These are phyloP conservation scores for Steinernema khuongi DNA, from an alignment of 1,140 invertebrate genomes.

Conservation along the genomic window DNA sequence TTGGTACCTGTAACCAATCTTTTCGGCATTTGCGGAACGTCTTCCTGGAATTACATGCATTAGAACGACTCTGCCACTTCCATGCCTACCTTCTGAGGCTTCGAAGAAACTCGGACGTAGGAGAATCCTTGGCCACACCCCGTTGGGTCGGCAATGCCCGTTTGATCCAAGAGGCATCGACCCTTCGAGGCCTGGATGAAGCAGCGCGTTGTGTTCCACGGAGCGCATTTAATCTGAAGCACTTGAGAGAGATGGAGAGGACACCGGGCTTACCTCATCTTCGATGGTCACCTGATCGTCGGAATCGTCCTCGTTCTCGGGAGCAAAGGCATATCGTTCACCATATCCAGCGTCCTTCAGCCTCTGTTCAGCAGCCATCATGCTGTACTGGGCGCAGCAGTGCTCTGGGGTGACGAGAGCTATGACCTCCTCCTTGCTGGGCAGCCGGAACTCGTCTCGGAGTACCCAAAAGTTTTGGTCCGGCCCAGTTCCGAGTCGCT, in stretches of 20 bases:
- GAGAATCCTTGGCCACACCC: constrained; percentile 95
- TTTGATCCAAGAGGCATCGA: constrained; percentile 87
- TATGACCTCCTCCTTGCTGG: constrained; percentile 94
- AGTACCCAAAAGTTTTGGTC: constrained; percentile 54
- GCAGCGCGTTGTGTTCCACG: constrained; percentile 86
- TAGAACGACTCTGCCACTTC: constrained; percentile 13
- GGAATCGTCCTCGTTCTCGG: constrained; percentile 94
- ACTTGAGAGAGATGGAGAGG: background rate
- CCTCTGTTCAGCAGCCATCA: constrained; percentile 80
- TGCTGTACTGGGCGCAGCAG: constrained; percentile 95
- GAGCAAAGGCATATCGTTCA: constrained; percentile 91
- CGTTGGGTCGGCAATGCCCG: constrained; percentile 73
- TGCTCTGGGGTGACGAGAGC: constrained; percentile 97
- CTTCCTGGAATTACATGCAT: constrained; percentile 39
- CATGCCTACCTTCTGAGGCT: constrained; percentile 66
- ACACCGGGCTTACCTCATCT: constrained; percentile 73
- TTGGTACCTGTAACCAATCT: constrained; percentile 96
- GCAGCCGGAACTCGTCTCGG: constrained; percentile 64
- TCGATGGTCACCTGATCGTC: constrained; percentile 94
- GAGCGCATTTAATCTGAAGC: constrained; percentile 69
- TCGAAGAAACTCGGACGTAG: constrained; percentile 90
- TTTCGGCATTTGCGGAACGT: constrained; percentile 75
- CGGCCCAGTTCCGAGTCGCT: constrained; percentile 73
- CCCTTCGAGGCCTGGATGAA: constrained; percentile 95
- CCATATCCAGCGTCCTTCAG: constrained; percentile 85